Percentiles rank a stretch among this genome's conserved stretches.
Conservation (phyloP, 2,113 vertebrate genomes). For the Oophaga pumilio region DNA sequence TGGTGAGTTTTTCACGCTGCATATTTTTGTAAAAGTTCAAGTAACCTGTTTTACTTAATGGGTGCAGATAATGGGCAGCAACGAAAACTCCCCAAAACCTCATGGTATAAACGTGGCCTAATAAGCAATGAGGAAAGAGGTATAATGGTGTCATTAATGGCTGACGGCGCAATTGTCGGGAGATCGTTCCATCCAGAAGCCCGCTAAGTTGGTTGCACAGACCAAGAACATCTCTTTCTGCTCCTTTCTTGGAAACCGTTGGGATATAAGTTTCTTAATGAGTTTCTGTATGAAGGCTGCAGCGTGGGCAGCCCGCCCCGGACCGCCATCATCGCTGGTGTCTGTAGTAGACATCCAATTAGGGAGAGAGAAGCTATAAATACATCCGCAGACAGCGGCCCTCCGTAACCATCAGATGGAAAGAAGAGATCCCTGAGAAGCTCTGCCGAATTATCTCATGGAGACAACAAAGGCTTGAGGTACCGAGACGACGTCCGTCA, state of each 20-base stretch:
- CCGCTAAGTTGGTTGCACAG: background rate
- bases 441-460: background rate
- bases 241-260: background rate
- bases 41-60: no score
- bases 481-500: background rate
- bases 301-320: slow-evolving; percentile 6
- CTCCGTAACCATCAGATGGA: slow-evolving; percentile 12
- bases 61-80: no score
- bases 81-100: no score
- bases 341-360: slow-evolving; percentile 53
- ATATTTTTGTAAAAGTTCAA: no score
- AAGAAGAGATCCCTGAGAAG: background rate
- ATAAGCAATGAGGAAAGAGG: background rate
- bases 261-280: slow-evolving; percentile 41
- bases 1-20: no score
- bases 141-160: background rate
- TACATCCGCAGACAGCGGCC: slow-evolving; percentile 44
- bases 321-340: slow-evolving; percentile 39
- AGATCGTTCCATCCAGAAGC: background rate
- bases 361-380: slow-evolving; percentile 50
- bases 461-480: background rate
- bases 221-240: background rate
- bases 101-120: no score
- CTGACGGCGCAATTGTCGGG: background rate
- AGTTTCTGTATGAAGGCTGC: background rate